Percentiles rank a stretch among this genome's conserved stretches.
phyloP scores from a whole-genome alignment of 2,797 vertebrate species.

The Okamejei kenojei region DNA sequence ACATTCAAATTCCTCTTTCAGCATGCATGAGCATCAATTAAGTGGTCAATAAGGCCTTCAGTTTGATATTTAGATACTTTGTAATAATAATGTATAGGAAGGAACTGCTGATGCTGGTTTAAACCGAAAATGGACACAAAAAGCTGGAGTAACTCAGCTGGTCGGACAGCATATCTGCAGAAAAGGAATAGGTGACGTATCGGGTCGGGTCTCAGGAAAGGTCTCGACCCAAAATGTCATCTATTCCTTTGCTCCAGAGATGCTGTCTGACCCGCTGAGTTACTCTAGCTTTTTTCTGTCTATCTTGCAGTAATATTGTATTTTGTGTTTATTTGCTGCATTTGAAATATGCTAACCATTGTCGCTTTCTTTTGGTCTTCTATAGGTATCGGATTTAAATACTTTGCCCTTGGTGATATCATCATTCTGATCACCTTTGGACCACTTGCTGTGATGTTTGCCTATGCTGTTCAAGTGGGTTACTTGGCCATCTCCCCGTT shows the following conservation, averaged over 20 bases:
- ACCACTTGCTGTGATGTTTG: conserved; percentile 91
- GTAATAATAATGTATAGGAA: no score
- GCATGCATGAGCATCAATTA: background rate
- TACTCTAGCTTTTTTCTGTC: no score
- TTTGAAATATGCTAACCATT: conserved; percentile 37
- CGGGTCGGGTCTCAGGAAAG: no score
- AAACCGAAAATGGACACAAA: no score
- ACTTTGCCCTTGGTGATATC: conserved; percentile 89
- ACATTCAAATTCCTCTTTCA: background rate
- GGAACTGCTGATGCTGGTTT: no score
- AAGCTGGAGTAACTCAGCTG: no score
- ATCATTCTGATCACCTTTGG: conserved; percentile 97
- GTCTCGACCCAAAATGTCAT: no score
- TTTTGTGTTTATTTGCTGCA: background rate
- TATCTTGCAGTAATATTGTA: background rate
- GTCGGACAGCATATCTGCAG: no score
- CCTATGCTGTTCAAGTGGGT: conserved; percentile 90
- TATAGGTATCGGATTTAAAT: conserved; percentile 90
- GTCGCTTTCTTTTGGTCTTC: conserved; percentile 44
- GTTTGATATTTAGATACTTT: background rate
- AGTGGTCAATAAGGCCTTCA: background rate
- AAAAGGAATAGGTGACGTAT: no score
- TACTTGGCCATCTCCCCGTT: conserved; percentile 82
- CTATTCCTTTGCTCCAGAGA: no score
- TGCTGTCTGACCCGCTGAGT: no score